A percentile compares a stretch with the other conserved stretches of the same genome.
phyloP scores from a whole-genome alignment of 2,888 invertebrate species.

The Allophyes oxyacanthae region DNA sequence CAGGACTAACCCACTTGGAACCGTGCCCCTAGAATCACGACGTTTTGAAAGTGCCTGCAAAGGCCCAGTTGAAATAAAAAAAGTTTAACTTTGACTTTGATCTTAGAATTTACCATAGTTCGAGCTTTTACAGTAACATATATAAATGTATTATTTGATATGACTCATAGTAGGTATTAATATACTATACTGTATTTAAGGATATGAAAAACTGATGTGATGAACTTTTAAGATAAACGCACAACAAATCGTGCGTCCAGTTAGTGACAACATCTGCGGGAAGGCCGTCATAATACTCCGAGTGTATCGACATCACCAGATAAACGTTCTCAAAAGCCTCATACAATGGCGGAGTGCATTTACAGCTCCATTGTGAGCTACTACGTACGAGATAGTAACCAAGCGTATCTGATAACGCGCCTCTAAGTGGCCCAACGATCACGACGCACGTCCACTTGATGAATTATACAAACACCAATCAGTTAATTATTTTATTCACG shows the following conservation, averaged over 20 bases:
- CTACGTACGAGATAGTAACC: conserved; percentile 66
- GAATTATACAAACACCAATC: conserved; percentile 89
- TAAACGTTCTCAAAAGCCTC: conserved; percentile 67
- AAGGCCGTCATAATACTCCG: conserved; percentile 60
- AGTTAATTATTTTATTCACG: conserved; percentile 89
- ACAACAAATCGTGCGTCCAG: conserved; percentile 9
- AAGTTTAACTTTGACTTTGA: too few relatives aligned
- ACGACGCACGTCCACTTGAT: conserved; percentile 76
- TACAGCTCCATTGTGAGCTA: conserved; percentile 79
- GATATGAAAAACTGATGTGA: too few relatives aligned
- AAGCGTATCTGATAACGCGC: conserved; percentile 79
- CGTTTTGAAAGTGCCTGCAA: too few relatives aligned
- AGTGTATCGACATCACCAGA: conserved; percentile 67
- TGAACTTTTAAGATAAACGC: neutral
- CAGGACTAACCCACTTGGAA: too few relatives aligned
- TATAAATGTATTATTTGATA: too few relatives aligned
- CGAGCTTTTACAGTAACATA: too few relatives aligned
- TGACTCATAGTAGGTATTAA: too few relatives aligned
- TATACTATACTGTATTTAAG: too few relatives aligned
- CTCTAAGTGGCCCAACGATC: conserved; percentile 82
- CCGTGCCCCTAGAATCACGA: too few relatives aligned
- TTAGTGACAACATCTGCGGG: conserved; percentile 27
- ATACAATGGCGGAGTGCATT: conserved; percentile 79
- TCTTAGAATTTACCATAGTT: too few relatives aligned
- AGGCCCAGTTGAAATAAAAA: too few relatives aligned